Evolutionary conservation across 2,888 invertebrate species (phyloP).

Genomic region (Fragum fragum): DNA sequence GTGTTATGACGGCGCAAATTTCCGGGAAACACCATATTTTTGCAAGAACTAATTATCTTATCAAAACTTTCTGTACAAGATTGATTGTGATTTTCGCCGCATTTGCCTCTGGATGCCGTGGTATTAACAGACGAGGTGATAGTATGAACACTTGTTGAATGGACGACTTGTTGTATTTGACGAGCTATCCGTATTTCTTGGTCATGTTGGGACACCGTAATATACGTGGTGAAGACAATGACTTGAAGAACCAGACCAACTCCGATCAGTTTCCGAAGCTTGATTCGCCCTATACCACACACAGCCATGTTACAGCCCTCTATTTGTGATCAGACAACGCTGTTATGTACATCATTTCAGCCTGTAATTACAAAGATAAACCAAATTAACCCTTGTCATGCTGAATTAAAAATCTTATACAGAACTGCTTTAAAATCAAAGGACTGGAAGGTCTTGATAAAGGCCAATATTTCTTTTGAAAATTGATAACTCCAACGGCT

Average conservation of each 20-base stretch:
- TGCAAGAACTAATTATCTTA: slow-evolving; percentile 11
- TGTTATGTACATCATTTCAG: no score
- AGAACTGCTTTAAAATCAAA: no score
- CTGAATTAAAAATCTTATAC: no score
- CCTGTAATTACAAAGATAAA: no score
- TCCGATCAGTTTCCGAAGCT: not conserved
- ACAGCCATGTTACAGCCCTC: not conserved
- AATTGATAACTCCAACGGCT: no score
- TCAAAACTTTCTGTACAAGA: not conserved
- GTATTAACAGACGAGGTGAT: not conserved
- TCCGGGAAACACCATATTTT: slow-evolving; percentile 9
- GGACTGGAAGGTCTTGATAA: no score
- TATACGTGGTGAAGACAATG: not conserved
- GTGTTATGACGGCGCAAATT: slow-evolving; percentile 1
- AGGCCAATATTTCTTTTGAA: no score
- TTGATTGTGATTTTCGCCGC: not conserved
- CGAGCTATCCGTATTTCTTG: not conserved
- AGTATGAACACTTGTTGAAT: not conserved
- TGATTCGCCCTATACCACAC: not conserved
- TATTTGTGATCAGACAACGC: no score
- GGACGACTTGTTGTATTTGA: not conserved
- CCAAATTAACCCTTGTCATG: no score
- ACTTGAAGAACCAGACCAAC: slow-evolving; percentile 10
- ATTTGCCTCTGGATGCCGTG: not conserved
- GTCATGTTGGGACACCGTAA: slow-evolving; percentile 8